Evolutionary conservation across 2,888 invertebrate species (phyloP).

Genomic region (Temnothorax unifasciatus): DNA sequence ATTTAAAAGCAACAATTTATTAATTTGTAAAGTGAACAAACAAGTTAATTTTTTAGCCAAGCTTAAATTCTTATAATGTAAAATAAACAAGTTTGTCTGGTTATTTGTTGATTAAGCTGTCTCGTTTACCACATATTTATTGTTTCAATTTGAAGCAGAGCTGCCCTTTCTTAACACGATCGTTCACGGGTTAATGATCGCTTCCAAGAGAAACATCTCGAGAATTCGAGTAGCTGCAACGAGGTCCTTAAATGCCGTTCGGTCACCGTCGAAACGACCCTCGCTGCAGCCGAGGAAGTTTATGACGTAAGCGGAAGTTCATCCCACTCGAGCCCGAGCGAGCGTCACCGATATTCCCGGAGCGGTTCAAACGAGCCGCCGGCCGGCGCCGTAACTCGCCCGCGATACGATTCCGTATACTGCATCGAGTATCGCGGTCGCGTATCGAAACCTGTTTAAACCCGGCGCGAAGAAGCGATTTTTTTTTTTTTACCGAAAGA

Average conservation of each 20-base stretch:
- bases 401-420: conserved; percentile 8
- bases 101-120: background rate
- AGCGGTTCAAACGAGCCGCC: conserved; percentile 20
- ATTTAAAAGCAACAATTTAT: background rate
- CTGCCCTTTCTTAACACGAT: background rate
- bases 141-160: conserved; percentile 1
- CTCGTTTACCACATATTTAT: background rate
- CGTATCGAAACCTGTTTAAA: conserved; percentile 26
- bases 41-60: background rate
- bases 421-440: background rate
- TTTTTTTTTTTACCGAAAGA: conserved; percentile 13
- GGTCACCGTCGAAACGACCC: background rate
- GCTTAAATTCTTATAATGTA: background rate
- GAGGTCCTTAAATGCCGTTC: conserved; percentile 12
- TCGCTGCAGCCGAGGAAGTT: background rate
- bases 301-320: conserved; percentile 48
- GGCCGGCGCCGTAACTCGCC: background rate
- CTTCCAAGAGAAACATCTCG: background rate
- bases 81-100: background rate
- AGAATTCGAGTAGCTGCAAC: background rate
- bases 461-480: conserved; percentile 9
- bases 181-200: conserved; percentile 34
- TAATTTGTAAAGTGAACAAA: background rate
- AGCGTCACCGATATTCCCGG: conserved; percentile 46
- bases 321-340: conserved; percentile 30